These are phyloP conservation scores for Antheraea pernyi DNA, from an alignment of 1,140 invertebrate species.

Conservation along the genomic window DNA sequence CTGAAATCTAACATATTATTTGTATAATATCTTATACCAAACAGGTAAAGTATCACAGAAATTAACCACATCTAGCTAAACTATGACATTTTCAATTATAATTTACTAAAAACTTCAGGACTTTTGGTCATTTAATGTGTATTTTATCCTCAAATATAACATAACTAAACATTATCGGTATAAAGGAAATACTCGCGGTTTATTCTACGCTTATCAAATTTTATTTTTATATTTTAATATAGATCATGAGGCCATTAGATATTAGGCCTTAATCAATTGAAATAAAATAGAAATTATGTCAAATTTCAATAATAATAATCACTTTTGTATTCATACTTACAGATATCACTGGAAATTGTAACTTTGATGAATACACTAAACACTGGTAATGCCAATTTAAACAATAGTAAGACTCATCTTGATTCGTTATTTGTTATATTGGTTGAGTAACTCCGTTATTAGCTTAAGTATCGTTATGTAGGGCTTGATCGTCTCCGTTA, in stretches of 20 bases:
- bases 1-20: slow-evolving; percentile 34
- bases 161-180: neutral
- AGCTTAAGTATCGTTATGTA: slow-evolving; percentile 19
- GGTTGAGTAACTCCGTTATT: neutral
- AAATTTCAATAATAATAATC: neutral
- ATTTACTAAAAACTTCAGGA: slow-evolving; percentile 46
- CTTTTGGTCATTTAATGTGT: slow-evolving; percentile 6
- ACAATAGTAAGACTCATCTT: neutral
- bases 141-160: neutral
- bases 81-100: slow-evolving; percentile 59
- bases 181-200: neutral
- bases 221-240: slow-evolving; percentile 5
- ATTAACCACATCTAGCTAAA: slow-evolving; percentile 74
- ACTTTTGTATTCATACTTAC: neutral
- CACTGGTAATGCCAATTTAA: neutral
- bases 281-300: neutral
- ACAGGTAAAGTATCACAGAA: slow-evolving; percentile 78
- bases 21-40: slow-evolving; percentile 68
- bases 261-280: slow-evolving; percentile 9
- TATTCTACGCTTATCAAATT: neutral
- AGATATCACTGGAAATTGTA: neutral
- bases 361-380: slow-evolving; percentile 4
- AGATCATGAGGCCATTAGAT: neutral
- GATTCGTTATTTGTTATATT: neutral
- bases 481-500: slow-evolving; percentile 51